Conservation (phyloP, 2,888 invertebrate species). For the Dyspetes luteomarginatus region DNA sequence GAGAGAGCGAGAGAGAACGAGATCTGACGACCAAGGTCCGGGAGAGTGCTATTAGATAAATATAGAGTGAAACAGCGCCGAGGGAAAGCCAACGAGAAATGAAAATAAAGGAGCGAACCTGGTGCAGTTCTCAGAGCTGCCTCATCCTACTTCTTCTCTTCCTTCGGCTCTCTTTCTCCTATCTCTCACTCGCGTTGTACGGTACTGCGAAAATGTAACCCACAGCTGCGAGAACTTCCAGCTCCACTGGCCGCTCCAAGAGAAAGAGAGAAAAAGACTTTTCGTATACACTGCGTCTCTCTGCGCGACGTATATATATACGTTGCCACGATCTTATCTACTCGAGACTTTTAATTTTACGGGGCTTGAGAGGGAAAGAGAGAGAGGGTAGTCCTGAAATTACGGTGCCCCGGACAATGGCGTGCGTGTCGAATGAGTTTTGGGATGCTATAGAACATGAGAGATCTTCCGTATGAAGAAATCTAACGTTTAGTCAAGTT, state of each 20-base stretch:
- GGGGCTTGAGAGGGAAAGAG: slow-evolving; percentile 8
- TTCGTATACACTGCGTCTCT: slow-evolving; percentile 22
- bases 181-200: slow-evolving; percentile 56
- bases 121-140: slow-evolving; percentile 46
- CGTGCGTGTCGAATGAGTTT: slow-evolving; percentile 35
- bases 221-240: slow-evolving; percentile 36
- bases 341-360: slow-evolving; percentile 61
- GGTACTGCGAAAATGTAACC: slow-evolving; percentile 47
- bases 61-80: slow-evolving; percentile 77
- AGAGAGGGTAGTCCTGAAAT: slow-evolving; percentile 25
- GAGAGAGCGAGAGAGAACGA: slow-evolving; percentile 25
- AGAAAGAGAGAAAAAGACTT: slow-evolving; percentile 9
- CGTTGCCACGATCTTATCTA: slow-evolving; percentile 61
- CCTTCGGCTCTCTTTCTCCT: slow-evolving; percentile 18
- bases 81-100: slow-evolving; percentile 59
- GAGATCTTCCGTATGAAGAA: background rate
- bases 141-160: slow-evolving; percentile 25
- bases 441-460: slow-evolving; percentile 19
- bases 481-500: background rate
- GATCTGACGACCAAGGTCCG: slow-evolving; percentile 68
- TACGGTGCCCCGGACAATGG: slow-evolving; percentile 45
- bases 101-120: slow-evolving; percentile 64
- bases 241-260: slow-evolving; percentile 21
- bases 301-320: slow-evolving; percentile 33
- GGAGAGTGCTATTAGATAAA: slow-evolving; percentile 80